These are phyloP conservation scores for Pantherophis guttatus DNA, from an alignment of 2,113 vertebrate genomes.

Conservation along the genomic window DNA sequence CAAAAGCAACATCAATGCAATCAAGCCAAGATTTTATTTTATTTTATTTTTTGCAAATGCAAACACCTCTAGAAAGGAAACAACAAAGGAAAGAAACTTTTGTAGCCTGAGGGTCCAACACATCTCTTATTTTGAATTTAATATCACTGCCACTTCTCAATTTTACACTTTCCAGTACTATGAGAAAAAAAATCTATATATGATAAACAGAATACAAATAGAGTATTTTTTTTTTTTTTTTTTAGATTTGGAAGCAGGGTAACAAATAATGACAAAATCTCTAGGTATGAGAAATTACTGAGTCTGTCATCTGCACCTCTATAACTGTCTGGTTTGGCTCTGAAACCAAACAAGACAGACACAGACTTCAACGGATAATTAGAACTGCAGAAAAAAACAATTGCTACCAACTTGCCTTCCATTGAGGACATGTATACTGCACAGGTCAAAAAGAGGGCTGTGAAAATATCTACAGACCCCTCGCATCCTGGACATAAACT, in stretches of 20 bases:
- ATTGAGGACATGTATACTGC: too few relatives aligned
- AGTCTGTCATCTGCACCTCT: too few relatives aligned
- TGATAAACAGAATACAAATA: slow-evolving; percentile 14
- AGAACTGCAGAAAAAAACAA: too few relatives aligned
- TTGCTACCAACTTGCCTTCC: too few relatives aligned
- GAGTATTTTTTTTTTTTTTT: slow-evolving; percentile 12
- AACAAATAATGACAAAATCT: neutral
- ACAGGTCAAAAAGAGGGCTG: too few relatives aligned
- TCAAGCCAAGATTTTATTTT: slow-evolving; percentile 62
- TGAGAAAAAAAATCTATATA: slow-evolving; percentile 17
- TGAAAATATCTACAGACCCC: too few relatives aligned
- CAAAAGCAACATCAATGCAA: slow-evolving; percentile 64
- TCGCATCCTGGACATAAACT: too few relatives aligned
- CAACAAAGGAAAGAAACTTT: slow-evolving; percentile 53
- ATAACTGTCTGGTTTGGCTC: too few relatives aligned
- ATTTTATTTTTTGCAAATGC: slow-evolving; percentile 45
- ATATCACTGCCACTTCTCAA: slow-evolving; percentile 55
- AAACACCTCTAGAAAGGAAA: slow-evolving; percentile 53
- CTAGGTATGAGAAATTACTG: too few relatives aligned
- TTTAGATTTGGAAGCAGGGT: neutral
- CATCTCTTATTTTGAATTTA: slow-evolving; percentile 43
- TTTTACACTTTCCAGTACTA: slow-evolving; percentile 32
- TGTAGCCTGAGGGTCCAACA: slow-evolving; percentile 56
- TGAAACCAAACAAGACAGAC: too few relatives aligned
- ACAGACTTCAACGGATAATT: too few relatives aligned